These are phyloP conservation scores for Hipposideros armiger DNA, from an alignment of 2,113 vertebrate species.

Conservation along the genomic window DNA sequence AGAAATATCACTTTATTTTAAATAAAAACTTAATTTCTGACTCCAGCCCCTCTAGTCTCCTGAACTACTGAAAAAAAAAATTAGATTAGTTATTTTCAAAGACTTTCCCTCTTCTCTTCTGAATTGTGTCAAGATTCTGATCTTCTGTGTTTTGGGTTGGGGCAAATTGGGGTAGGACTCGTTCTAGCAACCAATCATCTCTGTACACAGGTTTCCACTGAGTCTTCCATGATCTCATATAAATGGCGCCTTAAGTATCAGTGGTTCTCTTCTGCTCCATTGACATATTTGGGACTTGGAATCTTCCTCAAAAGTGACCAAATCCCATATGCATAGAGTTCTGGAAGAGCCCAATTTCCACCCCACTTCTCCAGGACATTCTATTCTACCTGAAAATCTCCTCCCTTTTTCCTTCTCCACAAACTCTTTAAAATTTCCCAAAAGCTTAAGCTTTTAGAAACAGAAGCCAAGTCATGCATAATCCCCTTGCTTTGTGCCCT, in stretches of 20 bases:
- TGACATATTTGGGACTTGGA: background rate
- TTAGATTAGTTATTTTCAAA: background rate
- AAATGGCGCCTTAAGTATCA: background rate
- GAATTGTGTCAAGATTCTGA: background rate
- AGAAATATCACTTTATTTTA: slow-evolving; percentile 22
- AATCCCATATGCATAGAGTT: background rate
- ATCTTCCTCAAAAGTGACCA: background rate
- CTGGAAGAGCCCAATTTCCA: background rate
- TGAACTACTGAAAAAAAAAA: background rate
- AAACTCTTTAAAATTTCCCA: background rate
- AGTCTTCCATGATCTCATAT: background rate
- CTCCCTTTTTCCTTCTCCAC: background rate
- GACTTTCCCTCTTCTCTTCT: background rate
- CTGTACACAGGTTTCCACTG: background rate
- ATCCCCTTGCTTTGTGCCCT: background rate
- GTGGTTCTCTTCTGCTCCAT: background rate
- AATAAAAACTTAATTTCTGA: slow-evolving; percentile 14
- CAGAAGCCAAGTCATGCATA: background rate
- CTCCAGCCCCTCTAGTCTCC: background rate
- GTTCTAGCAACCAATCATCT: background rate
- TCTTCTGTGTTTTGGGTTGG: background rate
- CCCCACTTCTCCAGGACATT: background rate
- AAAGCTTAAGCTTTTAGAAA: slow-evolving; percentile 25
- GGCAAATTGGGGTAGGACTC: background rate
- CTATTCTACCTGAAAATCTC: background rate